Conservation (phyloP, 2,113 vertebrate species). For the Hippocampus mohnikei region DNA sequence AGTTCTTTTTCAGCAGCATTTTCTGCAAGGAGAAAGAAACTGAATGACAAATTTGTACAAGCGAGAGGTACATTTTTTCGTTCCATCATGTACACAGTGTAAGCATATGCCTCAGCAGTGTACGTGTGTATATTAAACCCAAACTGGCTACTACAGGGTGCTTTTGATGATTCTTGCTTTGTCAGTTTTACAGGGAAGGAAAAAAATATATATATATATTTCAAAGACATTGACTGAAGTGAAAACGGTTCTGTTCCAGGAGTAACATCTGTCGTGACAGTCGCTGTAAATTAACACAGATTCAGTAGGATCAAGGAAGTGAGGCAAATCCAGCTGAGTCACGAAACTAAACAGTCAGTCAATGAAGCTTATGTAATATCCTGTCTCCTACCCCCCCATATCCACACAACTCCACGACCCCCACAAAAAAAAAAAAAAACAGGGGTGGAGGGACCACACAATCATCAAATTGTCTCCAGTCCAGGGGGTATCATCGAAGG, state of each 20-base stretch:
- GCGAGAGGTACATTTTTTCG: background rate
- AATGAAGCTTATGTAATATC: conserved; percentile 65
- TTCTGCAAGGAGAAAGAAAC: conserved; percentile 78
- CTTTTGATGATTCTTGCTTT: background rate
- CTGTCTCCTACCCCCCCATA: conserved; percentile 53
- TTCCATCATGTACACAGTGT: background rate
- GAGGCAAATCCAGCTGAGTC: conserved; percentile 49
- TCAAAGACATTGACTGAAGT: background rate
- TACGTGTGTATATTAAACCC: background rate
- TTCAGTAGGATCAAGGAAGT: conserved; percentile 32
- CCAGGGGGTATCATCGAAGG: conserved; percentile 47
- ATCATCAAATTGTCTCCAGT: conserved; percentile 62
- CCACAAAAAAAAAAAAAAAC: no score
- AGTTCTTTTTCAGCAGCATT: conserved; percentile 89
- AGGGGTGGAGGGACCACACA: conserved; percentile 63
- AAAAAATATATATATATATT: background rate
- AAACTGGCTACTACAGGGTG: background rate
- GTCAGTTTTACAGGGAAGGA: background rate
- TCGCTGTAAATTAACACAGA: conserved; percentile 19
- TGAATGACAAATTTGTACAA: conserved; percentile 11
- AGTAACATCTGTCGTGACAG: conserved; percentile 1
- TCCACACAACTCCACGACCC: conserved; percentile 44
- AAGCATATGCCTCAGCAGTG: background rate
- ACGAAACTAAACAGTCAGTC: conserved; percentile 46
- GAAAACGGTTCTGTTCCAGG: background rate